Evolutionary conservation across 2,888 invertebrate genomes (phyloP).

Genomic region (Desoria tigrina): DNA sequence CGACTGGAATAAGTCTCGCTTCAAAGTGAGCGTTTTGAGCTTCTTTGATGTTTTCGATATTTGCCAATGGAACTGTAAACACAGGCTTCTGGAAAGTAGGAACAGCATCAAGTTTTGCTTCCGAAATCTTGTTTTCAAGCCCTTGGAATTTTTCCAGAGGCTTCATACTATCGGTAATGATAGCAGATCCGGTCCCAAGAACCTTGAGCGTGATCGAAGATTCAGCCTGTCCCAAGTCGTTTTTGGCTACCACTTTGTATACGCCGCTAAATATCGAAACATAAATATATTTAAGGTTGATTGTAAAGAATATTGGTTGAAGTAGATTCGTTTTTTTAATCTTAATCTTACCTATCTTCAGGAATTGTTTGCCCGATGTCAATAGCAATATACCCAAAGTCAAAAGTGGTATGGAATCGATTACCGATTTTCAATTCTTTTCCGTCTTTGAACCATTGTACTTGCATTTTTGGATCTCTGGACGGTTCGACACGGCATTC

Average conservation of each 20-base stretch:
- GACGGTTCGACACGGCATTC: constrained; percentile 63
- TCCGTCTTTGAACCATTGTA: constrained; percentile 90
- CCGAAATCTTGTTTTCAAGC: constrained; percentile 65
- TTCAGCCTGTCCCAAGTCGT: constrained; percentile 84
- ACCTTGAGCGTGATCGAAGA: constrained; percentile 80
- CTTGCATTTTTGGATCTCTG: constrained; percentile 66
- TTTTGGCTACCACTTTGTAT: constrained; percentile 89
- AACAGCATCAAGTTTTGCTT: constrained; percentile 75
- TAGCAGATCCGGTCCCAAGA: constrained; percentile 65
- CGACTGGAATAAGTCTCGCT: constrained; percentile 88
- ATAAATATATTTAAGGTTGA: too few relatives aligned
- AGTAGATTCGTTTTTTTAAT: too few relatives aligned
- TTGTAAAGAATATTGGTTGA: too few relatives aligned
- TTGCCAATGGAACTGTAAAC: constrained; percentile 90
- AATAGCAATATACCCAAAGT: constrained; percentile 95
- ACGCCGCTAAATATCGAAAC: constrained; percentile 67
- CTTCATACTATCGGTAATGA: constrained; percentile 85
- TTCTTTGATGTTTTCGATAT: constrained; percentile 79
- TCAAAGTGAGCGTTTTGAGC: constrained; percentile 94
- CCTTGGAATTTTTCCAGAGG: constrained; percentile 77
- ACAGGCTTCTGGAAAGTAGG: constrained; percentile 87
- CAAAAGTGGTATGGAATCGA: constrained; percentile 89
- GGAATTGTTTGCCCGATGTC: constrained; percentile 92
- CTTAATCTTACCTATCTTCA: constrained; percentile 79
- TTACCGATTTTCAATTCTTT: constrained; percentile 79